Evolutionary conservation across 1,140 invertebrate species (phyloP), one percentile per base, ranked within the genome.

Genomic region (Conus betulinus): DNA sequence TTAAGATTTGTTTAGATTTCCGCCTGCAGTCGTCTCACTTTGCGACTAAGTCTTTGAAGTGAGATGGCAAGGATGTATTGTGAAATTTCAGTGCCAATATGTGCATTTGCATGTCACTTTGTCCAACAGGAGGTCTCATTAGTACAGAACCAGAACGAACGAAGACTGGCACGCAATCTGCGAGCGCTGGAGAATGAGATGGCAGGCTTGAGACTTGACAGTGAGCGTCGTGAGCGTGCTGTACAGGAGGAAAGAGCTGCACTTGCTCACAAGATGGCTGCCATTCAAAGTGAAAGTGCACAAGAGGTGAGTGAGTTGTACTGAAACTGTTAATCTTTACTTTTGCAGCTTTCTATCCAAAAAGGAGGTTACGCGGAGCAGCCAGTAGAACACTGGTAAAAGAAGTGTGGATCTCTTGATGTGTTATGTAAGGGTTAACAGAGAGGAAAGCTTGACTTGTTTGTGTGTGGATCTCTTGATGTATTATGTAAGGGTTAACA

Each of bases 211-310:
- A 79, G 93, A 15, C 90, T 91, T n/a, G 93, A 93, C 78, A 90
- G 91, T 6, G 92, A 93, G 63, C 90, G 90, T 52, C 90, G 93
- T 15, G 76, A 93, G n/a, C 91, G 92, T 25, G 89, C 90, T 27
- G 92, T 90, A 23, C 84, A 91, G 39, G 91, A 93, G 60, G 89
- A 92, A 25, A 90, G 92, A 79, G 89, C 90, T 1, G 91, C 90
- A 53, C 76, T 93, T n/a, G 55, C 92, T 27, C 93, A 92, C 53
- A 91, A 92, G 60, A 89, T 93, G 27, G 91, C 92, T 67, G 82
- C 89, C 23, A 85, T 93, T 13, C 89, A 91, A 78, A 89, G 89
- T 10, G 87, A 91, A 83, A 91, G 91, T 55, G 90, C 90, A 25
- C 60, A 88, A 51, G 92, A 91, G 91, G 93, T 93, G n/a, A 60